phyloP scores from a whole-genome alignment of 2,888 invertebrate genomes.

The Crepidodera aurea region DNA sequence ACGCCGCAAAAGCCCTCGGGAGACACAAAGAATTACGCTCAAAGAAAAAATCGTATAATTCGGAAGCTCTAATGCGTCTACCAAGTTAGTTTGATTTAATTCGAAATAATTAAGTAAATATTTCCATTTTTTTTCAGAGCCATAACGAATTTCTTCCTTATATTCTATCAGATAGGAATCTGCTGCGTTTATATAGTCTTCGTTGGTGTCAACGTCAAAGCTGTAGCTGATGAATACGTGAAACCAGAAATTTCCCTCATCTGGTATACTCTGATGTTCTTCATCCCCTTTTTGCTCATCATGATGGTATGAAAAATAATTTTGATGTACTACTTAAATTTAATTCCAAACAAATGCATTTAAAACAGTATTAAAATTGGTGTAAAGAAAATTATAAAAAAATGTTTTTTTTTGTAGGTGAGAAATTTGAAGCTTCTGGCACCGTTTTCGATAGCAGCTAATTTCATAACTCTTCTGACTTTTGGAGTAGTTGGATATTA shows the following conservation, averaged over 20 bases:
- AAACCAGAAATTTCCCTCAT: conserved; percentile 40
- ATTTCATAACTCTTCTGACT: conserved; percentile 81
- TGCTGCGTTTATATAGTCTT: conserved; percentile 81
- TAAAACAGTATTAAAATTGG: no score
- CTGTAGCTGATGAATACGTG: conserved; percentile 54
- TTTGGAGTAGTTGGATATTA: conserved; percentile 88
- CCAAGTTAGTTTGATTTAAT: no score
- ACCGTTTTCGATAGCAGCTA: conserved; percentile 89
- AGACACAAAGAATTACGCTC: no score
- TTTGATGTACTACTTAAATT: no score
- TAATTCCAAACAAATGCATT: no score
- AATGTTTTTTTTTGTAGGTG: conserved; percentile 21
- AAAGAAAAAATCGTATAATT: no score
- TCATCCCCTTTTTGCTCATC: conserved; percentile 75
- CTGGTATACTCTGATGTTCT: conserved; percentile 55
- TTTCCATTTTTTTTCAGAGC: no score
- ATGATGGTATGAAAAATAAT: conserved; percentile 69
- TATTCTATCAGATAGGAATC: conserved; percentile 87
- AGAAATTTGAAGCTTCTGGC: conserved; percentile 87
- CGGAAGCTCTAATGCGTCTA: no score
- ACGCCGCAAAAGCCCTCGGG: no score
- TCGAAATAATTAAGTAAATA: no score
- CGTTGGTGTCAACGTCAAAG: conserved; percentile 57
- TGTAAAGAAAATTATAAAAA: no score
- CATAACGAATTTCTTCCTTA: conserved; percentile 73